A percentile compares a stretch with the other conserved stretches of the same genome.
Evolutionary conservation across 1,140 invertebrate genomes (phyloP).

Genomic region (Drosophila sp.): DNA sequence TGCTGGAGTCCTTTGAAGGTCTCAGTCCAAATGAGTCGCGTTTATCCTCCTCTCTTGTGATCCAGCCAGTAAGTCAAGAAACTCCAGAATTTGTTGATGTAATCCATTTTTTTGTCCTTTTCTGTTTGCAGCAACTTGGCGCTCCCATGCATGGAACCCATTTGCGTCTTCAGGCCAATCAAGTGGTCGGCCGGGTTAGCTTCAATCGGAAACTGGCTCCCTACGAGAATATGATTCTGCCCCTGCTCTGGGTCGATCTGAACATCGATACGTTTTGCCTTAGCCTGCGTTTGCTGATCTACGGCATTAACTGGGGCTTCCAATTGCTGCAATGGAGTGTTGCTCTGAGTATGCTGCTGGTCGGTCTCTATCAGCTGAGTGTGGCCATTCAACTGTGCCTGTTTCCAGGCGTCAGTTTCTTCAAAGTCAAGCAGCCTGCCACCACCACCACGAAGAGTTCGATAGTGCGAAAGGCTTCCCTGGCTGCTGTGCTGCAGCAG

Average conservation of each 20-base stretch:
- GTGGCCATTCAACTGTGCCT: constrained; percentile 75
- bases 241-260: constrained; percentile 87
- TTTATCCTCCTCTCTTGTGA: constrained; percentile 68
- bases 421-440: constrained; percentile 39
- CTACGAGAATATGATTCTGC: constrained; percentile 86
- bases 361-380: constrained; percentile 80
- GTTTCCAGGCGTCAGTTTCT: constrained; percentile 41
- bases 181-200: constrained; percentile 85
- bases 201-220: constrained; percentile 84
- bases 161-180: constrained; percentile 87
- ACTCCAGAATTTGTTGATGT: too few relatives aligned
- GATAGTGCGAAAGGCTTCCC: constrained; percentile 33
- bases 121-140: constrained; percentile 84
- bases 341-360: constrained; percentile 75
- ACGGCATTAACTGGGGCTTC: constrained; percentile 69
- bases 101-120: not conserved
- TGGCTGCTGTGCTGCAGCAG: constrained; percentile 19
- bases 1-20: constrained; percentile 87
- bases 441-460: not conserved
- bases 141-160: constrained; percentile 84
- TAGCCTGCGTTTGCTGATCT: constrained; percentile 65
- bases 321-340: constrained; percentile 77
- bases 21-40: constrained; percentile 86
- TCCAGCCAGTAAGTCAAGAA: constrained; percentile 84
- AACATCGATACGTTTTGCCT: constrained; percentile 73